These are phyloP conservation scores for Corvus hawaiiensis DNA, from an alignment of 2,113 vertebrate genomes.

Conservation along the genomic window DNA sequence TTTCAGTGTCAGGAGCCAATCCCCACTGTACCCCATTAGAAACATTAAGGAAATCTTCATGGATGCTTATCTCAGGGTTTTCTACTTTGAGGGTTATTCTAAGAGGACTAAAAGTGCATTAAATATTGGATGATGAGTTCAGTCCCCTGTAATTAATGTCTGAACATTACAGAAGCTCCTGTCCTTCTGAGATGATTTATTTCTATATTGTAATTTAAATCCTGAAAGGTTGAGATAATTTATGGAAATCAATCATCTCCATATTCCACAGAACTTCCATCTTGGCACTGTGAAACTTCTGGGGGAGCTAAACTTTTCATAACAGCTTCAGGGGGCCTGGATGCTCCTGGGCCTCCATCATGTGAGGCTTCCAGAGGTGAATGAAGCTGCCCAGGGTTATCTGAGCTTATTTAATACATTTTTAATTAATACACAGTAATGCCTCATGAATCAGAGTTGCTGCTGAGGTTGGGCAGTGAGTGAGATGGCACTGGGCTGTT, in stretches of 20 bases:
- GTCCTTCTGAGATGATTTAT: constrained; percentile 24
- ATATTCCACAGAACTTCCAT: neutral
- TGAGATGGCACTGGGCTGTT: neutral
- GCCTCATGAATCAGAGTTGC: neutral
- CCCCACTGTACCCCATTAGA: neutral
- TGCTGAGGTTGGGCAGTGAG: neutral
- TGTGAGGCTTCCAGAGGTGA: neutral
- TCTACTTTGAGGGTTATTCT: neutral
- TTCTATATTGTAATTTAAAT: constrained; percentile 31
- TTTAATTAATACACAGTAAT: neutral
- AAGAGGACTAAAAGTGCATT: neutral
- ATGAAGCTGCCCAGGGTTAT: neutral
- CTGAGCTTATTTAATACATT: neutral
- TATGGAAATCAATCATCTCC: constrained; percentile 21
- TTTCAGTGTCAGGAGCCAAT: neutral
- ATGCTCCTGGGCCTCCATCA: fast-evolving
- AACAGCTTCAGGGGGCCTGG: neutral
- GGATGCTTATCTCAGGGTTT: neutral
- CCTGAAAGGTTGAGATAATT: constrained; percentile 15
- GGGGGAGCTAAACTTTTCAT: neutral
- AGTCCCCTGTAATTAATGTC: constrained; percentile 46
- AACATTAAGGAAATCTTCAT: neutral
- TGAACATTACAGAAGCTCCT: neutral
- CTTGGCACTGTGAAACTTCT: neutral
- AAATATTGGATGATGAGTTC: constrained; percentile 9